Base-by-base conservation (phyloP, 2,797 vertebrate species). In the Chromobotia macracanthus region DNA sequence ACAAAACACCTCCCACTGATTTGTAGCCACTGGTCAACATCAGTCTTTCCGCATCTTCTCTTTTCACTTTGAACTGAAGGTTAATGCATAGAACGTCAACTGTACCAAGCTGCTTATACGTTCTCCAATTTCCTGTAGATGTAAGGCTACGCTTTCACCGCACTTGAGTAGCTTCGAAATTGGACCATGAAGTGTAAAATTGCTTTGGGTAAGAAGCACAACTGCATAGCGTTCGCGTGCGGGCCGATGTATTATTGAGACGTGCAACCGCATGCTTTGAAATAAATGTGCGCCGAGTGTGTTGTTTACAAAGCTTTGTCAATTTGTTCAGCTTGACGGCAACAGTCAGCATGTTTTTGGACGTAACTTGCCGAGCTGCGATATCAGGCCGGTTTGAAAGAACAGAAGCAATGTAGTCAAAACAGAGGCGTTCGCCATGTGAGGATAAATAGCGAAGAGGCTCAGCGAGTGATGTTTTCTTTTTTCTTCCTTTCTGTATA, bases 131-230 rank as follows among this genome's bases (percentile, higher is more conserved):
- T 87, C 51, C 65, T 72, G 79, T 83, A 85, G 87, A 88, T 88
- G 86, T 87, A 79, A 65, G 82, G 81, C 82, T 84, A 79, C 69
- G 86, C 87, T 75, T 79, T 82, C 60, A 80, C 85, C 82, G 84
- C 89, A 88, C 87, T 87, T 82, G 83, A 79, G 84, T 72, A 82
- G 75, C 83, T 87, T 65, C 83, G 68, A 87, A 89, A 92, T 90
- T 88, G 84, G 80, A 89, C 87, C 88, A 75, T 91, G 88, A 90
- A 89, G 88, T 89, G 86, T 90, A 87, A 90, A 90, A 90, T 89
- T 86, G 89, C 82, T 88, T 88, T 88, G 84, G 85, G 80, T 87
- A 66, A 61, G 74, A 84, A 84, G 77, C 82, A 81, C 56, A 69
- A 78, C 63, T 35, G 56, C 67, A 51, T 25, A 64, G 80, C 71